These are phyloP conservation scores for Junco hyemalis DNA, from an alignment of 2,113 vertebrate species.

Conservation along the genomic window DNA sequence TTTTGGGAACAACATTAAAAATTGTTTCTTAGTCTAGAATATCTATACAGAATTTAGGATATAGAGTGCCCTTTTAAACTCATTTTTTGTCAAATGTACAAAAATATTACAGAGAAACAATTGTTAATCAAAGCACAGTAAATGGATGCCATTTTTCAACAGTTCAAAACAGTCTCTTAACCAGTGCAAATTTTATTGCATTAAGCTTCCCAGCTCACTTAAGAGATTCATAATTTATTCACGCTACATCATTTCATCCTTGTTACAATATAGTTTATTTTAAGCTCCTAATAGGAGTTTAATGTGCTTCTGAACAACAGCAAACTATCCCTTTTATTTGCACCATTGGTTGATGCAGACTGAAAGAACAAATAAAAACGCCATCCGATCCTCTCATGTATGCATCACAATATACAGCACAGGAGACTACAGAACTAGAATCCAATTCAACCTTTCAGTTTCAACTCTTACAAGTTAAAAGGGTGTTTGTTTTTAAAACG, in stretches of 20 bases:
- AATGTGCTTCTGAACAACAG: constrained; percentile 30
- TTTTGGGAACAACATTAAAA: constrained; percentile 57
- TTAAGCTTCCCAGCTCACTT: constrained; percentile 47
- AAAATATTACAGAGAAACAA: constrained; percentile 44
- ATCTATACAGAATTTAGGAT: constrained; percentile 58
- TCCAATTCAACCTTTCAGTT: neutral
- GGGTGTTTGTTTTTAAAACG: neutral
- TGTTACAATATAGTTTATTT: constrained; percentile 9
- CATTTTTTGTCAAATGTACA: constrained; percentile 49
- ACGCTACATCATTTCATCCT: constrained; percentile 22
- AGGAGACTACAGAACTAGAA: neutral
- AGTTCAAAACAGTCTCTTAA: constrained; percentile 50
- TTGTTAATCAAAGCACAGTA: constrained; percentile 62
- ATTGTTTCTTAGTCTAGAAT: constrained; percentile 36
- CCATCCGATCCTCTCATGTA: neutral
- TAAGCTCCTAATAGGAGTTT: constrained; percentile 46
- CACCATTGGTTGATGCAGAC: constrained; percentile 22
- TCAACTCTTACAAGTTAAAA: neutral
- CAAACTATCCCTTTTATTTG: constrained; percentile 61
- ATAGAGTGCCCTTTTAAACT: constrained; percentile 53
- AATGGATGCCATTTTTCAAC: constrained; percentile 53
- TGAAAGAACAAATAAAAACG: constrained; percentile 18
- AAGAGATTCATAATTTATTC: constrained; percentile 37
- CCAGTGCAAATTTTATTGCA: constrained; percentile 61
- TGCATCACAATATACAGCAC: neutral